phyloP scores from a whole-genome alignment of 2,797 vertebrate species.

The Melanotaenia boesemani region DNA sequence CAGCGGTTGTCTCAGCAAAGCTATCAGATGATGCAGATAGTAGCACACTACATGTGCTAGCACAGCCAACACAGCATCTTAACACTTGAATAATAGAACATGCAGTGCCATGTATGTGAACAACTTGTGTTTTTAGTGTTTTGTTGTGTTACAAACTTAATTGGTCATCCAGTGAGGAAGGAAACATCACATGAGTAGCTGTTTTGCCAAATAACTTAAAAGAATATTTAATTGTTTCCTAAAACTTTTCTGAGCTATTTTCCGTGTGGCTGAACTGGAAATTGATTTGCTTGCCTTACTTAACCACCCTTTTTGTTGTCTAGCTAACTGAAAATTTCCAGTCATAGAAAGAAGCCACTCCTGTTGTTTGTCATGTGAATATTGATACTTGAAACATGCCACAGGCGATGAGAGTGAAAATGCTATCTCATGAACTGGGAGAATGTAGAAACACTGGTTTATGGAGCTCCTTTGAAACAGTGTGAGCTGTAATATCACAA shows the following conservation, averaged over 20 bases:
- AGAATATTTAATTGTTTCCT: neutral
- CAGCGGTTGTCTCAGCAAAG: neutral
- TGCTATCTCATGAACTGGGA: neutral
- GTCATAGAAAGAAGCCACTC: constrained; percentile 5
- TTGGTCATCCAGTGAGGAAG: constrained; percentile 17
- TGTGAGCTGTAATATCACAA: too few relatives aligned
- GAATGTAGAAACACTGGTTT: constrained; percentile 11
- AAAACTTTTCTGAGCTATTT: neutral
- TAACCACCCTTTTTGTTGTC: constrained; percentile 25
- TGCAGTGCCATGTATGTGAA: constrained; percentile 4
- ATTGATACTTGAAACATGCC: constrained; percentile 54
- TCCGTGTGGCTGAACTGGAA: constrained; percentile 2
- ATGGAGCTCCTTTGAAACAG: constrained; percentile 3
- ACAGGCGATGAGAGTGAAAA: neutral
- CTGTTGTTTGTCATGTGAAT: constrained; percentile 13
- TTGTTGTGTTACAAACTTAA: constrained; percentile 19
- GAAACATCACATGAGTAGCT: constrained; percentile 9
- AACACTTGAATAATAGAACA: constrained; percentile 10
- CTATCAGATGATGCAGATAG: neutral
- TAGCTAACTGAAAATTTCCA: constrained; percentile 38
- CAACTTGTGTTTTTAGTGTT: constrained; percentile 8
- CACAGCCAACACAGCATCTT: constrained; percentile 14
- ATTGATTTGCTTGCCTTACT: constrained; percentile 9
- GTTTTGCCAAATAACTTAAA: constrained; percentile 32
- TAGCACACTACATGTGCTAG: constrained; percentile 8